Base-by-base conservation (phyloP, 2,113 vertebrate genomes). In the Jacana jacana region DNA sequence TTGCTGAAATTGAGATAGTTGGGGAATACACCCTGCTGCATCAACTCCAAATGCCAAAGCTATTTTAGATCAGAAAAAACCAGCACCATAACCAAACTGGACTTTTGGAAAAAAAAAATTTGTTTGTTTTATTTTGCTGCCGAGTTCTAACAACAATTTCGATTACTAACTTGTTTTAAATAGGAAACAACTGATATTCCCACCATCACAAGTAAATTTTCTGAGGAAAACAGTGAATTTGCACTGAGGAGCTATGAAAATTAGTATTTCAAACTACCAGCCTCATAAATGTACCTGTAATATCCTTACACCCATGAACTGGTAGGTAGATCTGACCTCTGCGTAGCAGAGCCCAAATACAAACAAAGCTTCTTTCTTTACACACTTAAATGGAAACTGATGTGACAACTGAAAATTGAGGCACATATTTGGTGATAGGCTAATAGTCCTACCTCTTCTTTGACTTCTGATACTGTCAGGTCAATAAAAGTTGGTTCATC, bases 401-500 rank as follows among this genome's bases (percentile, higher is more conserved):
- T 20, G 35, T 63, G 37, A 10, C 55, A 86, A 95, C 17, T 78
- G 19, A 78, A 93, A 92, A 89, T 2, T 71, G 19, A 55, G 75
- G 30, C 86, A 84, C 7, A 0, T 10, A 16, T 13, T 19, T 70
- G 25, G 5, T 84, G 52, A 83, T 19, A 61, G 65, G 81, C 35
- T 79, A 79, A 39, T 71, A 63, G 57, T 93, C 97, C 97, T 94
- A 99, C 99, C 99, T 99, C 98, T 72, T 99, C 99, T 96, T 99
- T 99, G 97, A 98, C 98, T 98, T 98, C 98, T 72, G 99, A 99
- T 30, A 98, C 66, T 49, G 98, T 97, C 61, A 99, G 97, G 92
- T 99, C 99, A 86, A 99, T 94, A 96, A 98, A 98, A 37, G 97
- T 97, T 10, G 99, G 99, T 84, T 99, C 99, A 40, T 99, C 99